A percentile compares a stretch with the other conserved stretches of the same genome.
Conservation (phyloP, 2,888 invertebrate species). For the Spilosoma lubricipeda region DNA sequence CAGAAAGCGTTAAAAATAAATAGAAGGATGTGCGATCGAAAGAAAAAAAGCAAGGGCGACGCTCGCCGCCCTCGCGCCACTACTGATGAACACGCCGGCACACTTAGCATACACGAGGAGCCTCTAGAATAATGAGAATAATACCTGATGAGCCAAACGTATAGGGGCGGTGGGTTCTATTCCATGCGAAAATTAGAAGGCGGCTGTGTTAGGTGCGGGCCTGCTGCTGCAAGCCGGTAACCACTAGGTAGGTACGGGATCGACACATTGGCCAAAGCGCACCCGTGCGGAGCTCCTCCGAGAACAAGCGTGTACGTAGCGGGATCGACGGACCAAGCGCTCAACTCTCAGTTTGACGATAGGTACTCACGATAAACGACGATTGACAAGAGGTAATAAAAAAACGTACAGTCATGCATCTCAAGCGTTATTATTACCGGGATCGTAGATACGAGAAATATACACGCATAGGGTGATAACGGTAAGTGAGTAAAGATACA, state of each 20-base stretch:
- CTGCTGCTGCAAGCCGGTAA: constrained; percentile 81
- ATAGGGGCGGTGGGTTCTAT: constrained; percentile 85
- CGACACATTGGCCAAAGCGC: constrained; percentile 84
- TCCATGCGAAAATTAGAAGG: constrained; percentile 86
- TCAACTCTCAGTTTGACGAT: constrained; percentile 83
- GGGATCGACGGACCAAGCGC: constrained; percentile 84
- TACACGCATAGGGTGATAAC: constrained; percentile 85
- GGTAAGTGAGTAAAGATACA: constrained; percentile 83
- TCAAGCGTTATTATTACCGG: constrained; percentile 96
- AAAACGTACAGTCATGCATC: constrained; percentile 95
- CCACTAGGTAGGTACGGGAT: constrained; percentile 77
- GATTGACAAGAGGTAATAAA: constrained; percentile 86
- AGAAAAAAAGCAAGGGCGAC: constrained; percentile 70
- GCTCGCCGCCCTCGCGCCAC: constrained; percentile 73
- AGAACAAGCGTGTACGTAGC: constrained; percentile 85
- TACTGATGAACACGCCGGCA: constrained; percentile 80
- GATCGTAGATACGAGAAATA: constrained; percentile 87
- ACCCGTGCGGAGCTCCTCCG: constrained; percentile 82
- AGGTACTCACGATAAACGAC: constrained; percentile 80
- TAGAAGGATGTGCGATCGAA: constrained; percentile 80
- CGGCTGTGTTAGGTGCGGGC: constrained; percentile 85
- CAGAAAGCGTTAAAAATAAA: constrained; percentile 86
- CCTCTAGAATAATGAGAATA: constrained; percentile 83
- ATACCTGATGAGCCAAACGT: constrained; percentile 87
- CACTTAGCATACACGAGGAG: constrained; percentile 83